Evolutionary conservation across 2,113 vertebrate genomes (phyloP).

Genomic region (Eulacestoma nigropectus): DNA sequence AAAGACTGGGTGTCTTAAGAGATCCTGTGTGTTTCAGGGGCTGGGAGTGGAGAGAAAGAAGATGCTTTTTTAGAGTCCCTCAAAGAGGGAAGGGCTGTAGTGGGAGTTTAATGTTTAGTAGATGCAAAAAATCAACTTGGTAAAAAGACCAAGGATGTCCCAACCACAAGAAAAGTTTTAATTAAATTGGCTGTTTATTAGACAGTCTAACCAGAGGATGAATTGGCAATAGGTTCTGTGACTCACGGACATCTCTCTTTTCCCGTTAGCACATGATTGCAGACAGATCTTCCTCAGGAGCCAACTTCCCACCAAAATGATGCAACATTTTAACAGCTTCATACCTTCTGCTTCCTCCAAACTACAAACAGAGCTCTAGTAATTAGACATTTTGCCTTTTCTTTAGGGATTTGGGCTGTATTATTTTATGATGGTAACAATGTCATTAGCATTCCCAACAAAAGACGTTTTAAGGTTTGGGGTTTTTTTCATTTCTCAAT

Average conservation of each 20-base stretch:
- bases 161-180: not conserved
- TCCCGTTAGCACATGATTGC: not conserved
- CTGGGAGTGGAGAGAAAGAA: not conserved
- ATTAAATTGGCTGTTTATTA: not conserved
- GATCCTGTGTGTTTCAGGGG: not conserved
- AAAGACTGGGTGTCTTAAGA: not conserved
- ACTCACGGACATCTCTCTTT: not conserved
- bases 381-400: not conserved
- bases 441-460: not conserved
- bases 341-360: not conserved
- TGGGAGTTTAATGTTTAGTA: not conserved
- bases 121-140: not conserved
- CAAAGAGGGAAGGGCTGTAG: not conserved
- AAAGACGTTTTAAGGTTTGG: not conserved
- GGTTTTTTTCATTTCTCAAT: not conserved
- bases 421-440: not conserved
- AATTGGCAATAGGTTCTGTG: not conserved
- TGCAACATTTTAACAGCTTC: not conserved
- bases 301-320: not conserved
- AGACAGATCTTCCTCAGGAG: not conserved
- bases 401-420: not conserved
- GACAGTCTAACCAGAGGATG: not conserved
- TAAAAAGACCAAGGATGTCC: not conserved
- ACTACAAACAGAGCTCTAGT: not conserved
- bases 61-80: not conserved